Base-by-base conservation (phyloP, 1,140 invertebrate genomes). In the Cyclina sinensis region DNA sequence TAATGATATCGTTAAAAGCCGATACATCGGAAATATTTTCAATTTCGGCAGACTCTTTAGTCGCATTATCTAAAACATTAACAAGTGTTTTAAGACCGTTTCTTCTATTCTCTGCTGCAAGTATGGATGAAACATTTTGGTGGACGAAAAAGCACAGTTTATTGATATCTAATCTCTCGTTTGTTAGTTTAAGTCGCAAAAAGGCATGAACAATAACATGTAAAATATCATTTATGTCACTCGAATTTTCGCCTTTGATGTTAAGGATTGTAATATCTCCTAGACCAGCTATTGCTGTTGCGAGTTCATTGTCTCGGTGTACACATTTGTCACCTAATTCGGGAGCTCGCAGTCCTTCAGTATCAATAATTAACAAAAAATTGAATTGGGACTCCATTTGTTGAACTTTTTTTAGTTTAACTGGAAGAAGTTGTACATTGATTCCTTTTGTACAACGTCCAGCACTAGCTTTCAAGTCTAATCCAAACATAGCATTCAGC, bases 211-310 rank as follows among this genome's bases (percentile, higher is more conserved):
- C 79, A 37, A 81, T 54, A 27, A 90, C 86, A 82, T 86, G 83
- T 16, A 90, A 54, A 4, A 90, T 73, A 27, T 90, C 84, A 46
- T 51, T 59, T 24, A 90, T 80, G 21, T 90, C 83, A 11, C 18
- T 35, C 14, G 54, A 59, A 54, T 74, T 74, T 82, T 90, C 89
- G 0, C 83, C 89, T 37, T 51, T 82, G 2, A 90, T 76, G 43
- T 90, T 90, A 14, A 90, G 16, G 18, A 90, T 35, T 37, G 79
- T 76, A 14, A 86, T 76, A 35, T 90, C 65, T 24, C 74, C 89
- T n/a, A 90, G 18, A 37, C 89, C 89, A 51, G 84, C 73, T 35
- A 90, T 57, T 12, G 82, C 65, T 14, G 83, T 86, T 4, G 89
- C 78, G 7, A 90, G 39, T 51, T 74, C 89, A 82, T 86, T 90